phyloP scores from a whole-genome alignment of 1,140 invertebrate species.

The Drosophila tani region DNA sequence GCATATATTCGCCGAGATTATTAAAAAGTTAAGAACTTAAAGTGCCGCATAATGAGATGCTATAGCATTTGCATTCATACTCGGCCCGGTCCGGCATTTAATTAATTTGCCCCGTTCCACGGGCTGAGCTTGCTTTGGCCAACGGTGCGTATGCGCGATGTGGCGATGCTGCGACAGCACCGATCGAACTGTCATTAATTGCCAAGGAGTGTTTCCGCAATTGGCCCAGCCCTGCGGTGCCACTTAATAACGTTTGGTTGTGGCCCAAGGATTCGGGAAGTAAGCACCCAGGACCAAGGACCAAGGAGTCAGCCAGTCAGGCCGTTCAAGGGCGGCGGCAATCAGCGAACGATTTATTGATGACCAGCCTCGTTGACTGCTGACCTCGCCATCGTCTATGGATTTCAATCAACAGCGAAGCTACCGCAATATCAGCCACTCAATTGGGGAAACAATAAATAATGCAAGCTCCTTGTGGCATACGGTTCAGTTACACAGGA shows the following conservation, averaged over 20 bases:
- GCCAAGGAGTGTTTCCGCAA: slow-evolving; percentile 52
- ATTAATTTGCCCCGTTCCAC: slow-evolving; percentile 55
- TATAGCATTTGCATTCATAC: slow-evolving; percentile 70
- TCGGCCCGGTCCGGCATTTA: slow-evolving; percentile 59
- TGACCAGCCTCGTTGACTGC: slow-evolving; percentile 30
- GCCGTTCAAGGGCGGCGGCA: slow-evolving; percentile 42
- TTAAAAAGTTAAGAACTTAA: slow-evolving; percentile 82
- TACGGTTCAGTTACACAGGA: background rate
- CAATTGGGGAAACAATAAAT: slow-evolving; percentile 27
- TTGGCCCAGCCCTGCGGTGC: slow-evolving; percentile 57
- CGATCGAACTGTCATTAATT: slow-evolving; percentile 66
- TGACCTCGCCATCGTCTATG: slow-evolving; percentile 15
- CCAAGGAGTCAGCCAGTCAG: slow-evolving; percentile 9
- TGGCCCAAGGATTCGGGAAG: slow-evolving; percentile 33
- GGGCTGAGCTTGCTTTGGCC: slow-evolving; percentile 14
- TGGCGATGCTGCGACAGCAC: slow-evolving; percentile 16
- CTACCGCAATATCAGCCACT: slow-evolving; percentile 57
- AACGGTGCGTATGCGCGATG: slow-evolving; percentile 47
- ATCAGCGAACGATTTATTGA: slow-evolving; percentile 71
- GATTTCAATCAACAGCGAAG: slow-evolving; percentile 67
- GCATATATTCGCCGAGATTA: slow-evolving; percentile 41
- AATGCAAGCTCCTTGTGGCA: slow-evolving; percentile 22
- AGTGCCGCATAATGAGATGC: slow-evolving; percentile 73
- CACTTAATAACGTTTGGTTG: slow-evolving; percentile 71
- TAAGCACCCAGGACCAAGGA: slow-evolving; percentile 40